Conservation (phyloP, 2,113 vertebrate genomes). For the Phaetusa simplex region DNA sequence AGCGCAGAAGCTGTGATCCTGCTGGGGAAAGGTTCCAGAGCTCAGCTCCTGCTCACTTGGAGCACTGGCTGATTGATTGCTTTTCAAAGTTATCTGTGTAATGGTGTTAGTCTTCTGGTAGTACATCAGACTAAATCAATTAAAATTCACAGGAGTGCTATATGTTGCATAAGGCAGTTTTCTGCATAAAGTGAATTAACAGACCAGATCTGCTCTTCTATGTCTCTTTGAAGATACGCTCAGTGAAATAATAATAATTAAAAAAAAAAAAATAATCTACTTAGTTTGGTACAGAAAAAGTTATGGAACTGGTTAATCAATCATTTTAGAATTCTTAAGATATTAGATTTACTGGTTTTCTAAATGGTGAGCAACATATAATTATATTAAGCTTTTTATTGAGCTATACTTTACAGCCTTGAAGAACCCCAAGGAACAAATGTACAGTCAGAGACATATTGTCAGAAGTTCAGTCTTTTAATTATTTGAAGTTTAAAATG, state of each 20-base stretch:
- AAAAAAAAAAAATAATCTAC: background rate
- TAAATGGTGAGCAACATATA: background rate
- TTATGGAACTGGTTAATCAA: background rate
- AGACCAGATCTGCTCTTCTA: background rate
- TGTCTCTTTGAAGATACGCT: background rate
- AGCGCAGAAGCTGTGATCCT: background rate
- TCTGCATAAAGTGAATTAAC: background rate
- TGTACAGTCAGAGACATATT: background rate
- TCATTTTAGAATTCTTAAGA: background rate
- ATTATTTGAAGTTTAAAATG: slow-evolving; percentile 15
- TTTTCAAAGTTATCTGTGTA: slow-evolving; percentile 2
- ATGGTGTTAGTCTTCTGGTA: background rate
- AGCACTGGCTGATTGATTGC: slow-evolving; percentile 15
- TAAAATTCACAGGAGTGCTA: slow-evolving; percentile 42
- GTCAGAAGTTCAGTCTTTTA: background rate
- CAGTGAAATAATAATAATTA: background rate
- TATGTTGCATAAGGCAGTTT: background rate
- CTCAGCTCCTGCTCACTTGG: background rate
- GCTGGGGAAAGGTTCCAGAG: background rate
- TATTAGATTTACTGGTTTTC: background rate
- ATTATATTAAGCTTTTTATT: background rate
- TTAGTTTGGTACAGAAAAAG: background rate
- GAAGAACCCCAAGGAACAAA: background rate
- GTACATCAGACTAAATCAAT: slow-evolving; percentile 20
- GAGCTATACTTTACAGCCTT: background rate